phyloP scores from a whole-genome alignment of 2,113 vertebrate species.

The Campylorhamphus procurvoides region DNA sequence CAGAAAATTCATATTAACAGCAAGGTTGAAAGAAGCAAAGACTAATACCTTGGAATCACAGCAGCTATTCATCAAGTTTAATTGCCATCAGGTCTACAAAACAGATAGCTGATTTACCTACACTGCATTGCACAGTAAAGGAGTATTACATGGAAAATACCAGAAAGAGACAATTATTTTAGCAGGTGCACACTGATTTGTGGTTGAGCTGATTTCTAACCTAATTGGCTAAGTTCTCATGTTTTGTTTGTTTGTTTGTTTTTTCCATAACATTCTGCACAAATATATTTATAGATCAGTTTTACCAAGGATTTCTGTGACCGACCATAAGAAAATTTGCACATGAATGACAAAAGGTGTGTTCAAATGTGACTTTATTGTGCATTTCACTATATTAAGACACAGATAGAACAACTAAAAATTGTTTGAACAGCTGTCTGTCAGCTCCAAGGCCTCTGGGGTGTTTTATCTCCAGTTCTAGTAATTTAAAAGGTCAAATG shows the following conservation, averaged over 20 bases:
- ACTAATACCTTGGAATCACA: slow-evolving; percentile 26
- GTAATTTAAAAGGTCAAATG: slow-evolving; percentile 13
- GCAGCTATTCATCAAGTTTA: slow-evolving; percentile 55
- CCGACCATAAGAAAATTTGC: neutral
- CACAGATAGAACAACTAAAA: neutral
- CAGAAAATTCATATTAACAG: slow-evolving; percentile 46
- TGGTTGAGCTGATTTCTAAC: neutral
- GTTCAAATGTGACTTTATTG: neutral
- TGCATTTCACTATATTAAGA: neutral
- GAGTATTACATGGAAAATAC: neutral
- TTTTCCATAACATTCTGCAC: neutral
- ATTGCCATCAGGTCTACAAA: slow-evolving; percentile 10
- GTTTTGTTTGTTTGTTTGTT: neutral
- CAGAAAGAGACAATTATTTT: slow-evolving; percentile 18
- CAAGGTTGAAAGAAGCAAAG: slow-evolving; percentile 21
- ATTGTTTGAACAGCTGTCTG: neutral
- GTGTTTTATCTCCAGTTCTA: slow-evolving; percentile 8
- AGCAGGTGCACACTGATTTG: neutral
- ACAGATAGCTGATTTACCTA: slow-evolving; percentile 18
- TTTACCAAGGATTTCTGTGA: neutral
- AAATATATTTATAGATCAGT: neutral
- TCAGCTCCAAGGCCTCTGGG: neutral
- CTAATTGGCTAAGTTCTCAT: neutral
- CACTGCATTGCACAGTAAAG: neutral
- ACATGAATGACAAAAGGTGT: neutral